A percentile compares a stretch with the other conserved stretches of the same genome.
These are phyloP conservation scores for Sylvilagus bachmani DNA, from an alignment of 2,113 vertebrate genomes.

Conservation along the genomic window DNA sequence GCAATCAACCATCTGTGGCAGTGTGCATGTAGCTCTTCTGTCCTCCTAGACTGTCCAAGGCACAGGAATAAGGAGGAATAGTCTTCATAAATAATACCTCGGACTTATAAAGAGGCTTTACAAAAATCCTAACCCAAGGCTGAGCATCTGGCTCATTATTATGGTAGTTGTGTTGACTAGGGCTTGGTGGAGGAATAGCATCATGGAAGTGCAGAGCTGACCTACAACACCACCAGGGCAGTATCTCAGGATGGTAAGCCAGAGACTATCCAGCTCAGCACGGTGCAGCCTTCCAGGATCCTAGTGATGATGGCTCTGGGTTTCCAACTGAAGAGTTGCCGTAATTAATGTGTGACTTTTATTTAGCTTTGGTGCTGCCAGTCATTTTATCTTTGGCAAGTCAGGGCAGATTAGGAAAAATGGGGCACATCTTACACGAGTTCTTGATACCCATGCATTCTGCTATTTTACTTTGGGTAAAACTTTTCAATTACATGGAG, in stretches of 20 bases:
- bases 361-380: not conserved
- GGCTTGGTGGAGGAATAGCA: not conserved
- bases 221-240: not conserved
- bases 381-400: not conserved
- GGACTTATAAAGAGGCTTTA: not conserved
- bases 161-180: not conserved
- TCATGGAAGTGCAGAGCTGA: not conserved
- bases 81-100: not conserved
- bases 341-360: not conserved
- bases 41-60: not conserved
- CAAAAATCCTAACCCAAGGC: not conserved
- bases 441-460: not conserved
- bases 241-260: no score
- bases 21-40: not conserved
- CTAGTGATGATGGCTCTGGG: not conserved
- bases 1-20: not conserved
- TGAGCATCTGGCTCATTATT: not conserved
- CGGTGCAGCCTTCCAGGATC: rapidly evolving
- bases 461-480: not conserved
- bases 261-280: not conserved
- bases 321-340: not conserved
- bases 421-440: rapidly evolving
- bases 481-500: not conserved
- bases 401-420: not conserved
- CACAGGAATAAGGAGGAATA: not conserved